Evolutionary conservation across 2,797 vertebrate genomes (phyloP).

Genomic region (Phylloscopus collybita): DNA sequence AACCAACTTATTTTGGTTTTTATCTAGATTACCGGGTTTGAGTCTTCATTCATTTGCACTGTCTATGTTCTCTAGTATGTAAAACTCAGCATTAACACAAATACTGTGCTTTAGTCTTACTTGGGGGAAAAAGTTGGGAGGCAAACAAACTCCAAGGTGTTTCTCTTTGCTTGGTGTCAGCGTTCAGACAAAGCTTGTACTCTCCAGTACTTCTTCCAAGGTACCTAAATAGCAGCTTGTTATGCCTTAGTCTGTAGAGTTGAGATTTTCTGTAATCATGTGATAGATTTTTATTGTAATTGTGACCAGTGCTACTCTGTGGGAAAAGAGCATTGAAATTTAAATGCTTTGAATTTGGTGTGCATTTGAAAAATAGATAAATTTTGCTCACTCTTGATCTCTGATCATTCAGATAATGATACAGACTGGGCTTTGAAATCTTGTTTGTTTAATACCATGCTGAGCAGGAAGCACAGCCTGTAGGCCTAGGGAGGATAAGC

Average conservation of each 20-base stretch:
- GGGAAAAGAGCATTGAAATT: not conserved
- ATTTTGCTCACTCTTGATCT: not conserved
- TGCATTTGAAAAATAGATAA: not conserved
- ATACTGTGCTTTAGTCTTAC: not conserved
- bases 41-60: not conserved
- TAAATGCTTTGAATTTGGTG: not conserved
- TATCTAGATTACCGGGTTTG: not conserved
- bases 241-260: too few species aligned
- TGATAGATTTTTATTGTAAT: not conserved
- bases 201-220: not conserved
- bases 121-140: accelerated
- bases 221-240: not conserved
- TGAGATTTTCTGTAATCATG: not conserved
- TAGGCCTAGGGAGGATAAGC: not conserved
- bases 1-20: not conserved
- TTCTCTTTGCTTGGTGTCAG: not conserved
- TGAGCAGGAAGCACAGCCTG: not conserved
- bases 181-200: not conserved
- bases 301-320: not conserved
- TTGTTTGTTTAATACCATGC: not conserved
- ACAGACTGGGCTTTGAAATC: not conserved
- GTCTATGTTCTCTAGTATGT: not conserved
- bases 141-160: accelerated
- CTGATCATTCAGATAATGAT: not conserved
- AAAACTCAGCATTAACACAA: not conserved